Evolutionary conservation across 2,888 invertebrate species (phyloP), one percentile per base, ranked within the genome.

Genomic region (Mythimna pallens): DNA sequence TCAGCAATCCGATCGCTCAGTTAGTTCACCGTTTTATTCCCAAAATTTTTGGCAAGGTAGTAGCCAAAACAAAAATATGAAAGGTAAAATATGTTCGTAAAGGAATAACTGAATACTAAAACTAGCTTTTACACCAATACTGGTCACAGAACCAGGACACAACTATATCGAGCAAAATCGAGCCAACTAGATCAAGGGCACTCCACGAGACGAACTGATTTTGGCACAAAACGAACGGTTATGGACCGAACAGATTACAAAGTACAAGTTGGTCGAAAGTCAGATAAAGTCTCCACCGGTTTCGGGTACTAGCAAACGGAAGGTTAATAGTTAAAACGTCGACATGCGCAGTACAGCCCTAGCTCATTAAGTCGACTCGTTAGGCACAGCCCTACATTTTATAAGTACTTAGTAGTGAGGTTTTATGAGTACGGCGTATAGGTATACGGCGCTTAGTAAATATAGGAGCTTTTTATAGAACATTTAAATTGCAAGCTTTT

Each of bases 291-390:
- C 50, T 54, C 43, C 52, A 63, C 55, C 63, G 52, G 54, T 69
- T 77, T 75, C n/a, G 59, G 68, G 58, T 55, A 74, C 66, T 25
- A 63, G 80, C 34, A 14, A n/a, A 43, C 34, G 57, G 62, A 65
- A 65, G 62, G 81, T 76, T 76, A 40, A 64, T 75, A 54, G 69
- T 69, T 55, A 76, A 78, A 80, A 68, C 61, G 76, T 8, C 58
- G 78, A 78, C 82, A 80, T 80, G 79, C 82, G 79, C 82, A 78
- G 68, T 77, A 82, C 72, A 71, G 17, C 82, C 65, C 58, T 81
- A 70, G 62, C 78, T 82, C 79, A 77, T 80, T 81, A 80, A 57
- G 40, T 43, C 54, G 65, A 63, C 82, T 79, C 79, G 78, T 80
- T 80, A 82, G 50, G 65, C 65, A 6, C 70, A 81, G 59, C 82